phyloP scores from a whole-genome alignment of 2,888 invertebrate genomes.

The Lymantria dispar region DNA sequence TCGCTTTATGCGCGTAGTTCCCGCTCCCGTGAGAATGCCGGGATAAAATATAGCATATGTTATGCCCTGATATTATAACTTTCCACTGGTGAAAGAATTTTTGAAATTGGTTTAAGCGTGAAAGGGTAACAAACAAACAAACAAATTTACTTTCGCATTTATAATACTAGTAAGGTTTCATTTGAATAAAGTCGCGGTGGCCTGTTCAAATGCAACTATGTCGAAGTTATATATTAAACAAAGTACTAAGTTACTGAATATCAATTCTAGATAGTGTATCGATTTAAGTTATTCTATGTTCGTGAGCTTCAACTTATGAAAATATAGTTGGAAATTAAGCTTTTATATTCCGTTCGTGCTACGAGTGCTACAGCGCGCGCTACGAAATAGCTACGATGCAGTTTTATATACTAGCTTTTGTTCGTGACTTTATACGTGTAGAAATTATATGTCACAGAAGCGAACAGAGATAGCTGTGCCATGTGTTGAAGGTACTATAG shows the following conservation, averaged over 20 bases:
- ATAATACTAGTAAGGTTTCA: too few relatives aligned
- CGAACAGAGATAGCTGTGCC: too few relatives aligned
- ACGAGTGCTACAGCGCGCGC: constrained; percentile 1
- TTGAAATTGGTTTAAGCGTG: too few relatives aligned
- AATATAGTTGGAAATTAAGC: not conserved
- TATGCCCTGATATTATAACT: too few relatives aligned
- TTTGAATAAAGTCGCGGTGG: not conserved
- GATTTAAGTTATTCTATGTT: not conserved
- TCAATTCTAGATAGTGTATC: not conserved
- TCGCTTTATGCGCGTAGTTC: too few relatives aligned
- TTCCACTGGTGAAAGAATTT: too few relatives aligned
- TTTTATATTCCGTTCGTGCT: not conserved
- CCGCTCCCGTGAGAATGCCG: too few relatives aligned
- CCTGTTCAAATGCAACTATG: not conserved
- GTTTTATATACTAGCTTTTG: not conserved
- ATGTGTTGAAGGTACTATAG: too few relatives aligned
- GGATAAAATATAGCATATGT: too few relatives aligned
- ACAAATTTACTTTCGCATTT: not conserved
- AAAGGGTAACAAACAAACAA: too few relatives aligned
- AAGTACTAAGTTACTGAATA: constrained; percentile 2
- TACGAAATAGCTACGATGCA: constrained; percentile 2
- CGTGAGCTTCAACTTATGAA: not conserved
- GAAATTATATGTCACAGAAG: too few relatives aligned
- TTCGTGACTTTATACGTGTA: too few relatives aligned
- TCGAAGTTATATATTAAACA: not conserved